These are phyloP conservation scores for Struthio camelus DNA, from an alignment of 2,113 vertebrate species.

Conservation along the genomic window DNA sequence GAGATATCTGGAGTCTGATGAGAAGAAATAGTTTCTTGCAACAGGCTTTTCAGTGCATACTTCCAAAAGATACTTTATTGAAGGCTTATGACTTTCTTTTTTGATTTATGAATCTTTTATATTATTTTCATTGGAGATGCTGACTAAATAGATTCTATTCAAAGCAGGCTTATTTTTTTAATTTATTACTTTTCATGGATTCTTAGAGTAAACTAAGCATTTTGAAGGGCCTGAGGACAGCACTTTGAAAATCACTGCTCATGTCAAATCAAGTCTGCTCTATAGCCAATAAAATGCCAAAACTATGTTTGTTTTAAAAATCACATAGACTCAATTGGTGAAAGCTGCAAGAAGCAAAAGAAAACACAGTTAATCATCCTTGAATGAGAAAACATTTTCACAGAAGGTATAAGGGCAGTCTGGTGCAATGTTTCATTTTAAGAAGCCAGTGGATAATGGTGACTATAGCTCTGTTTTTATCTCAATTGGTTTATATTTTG, in stretches of 20 bases:
- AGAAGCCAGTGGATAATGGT: neutral
- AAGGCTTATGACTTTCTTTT: neutral
- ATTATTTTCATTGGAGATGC: neutral
- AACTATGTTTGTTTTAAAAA: neutral
- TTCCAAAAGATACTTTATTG: neutral
- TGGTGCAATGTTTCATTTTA: neutral
- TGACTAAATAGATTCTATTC: neutral
- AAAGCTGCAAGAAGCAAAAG: neutral
- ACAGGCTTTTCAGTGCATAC: neutral
- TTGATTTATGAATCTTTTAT: neutral
- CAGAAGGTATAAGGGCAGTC: neutral
- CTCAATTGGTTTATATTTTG: neutral
- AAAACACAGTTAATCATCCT: neutral
- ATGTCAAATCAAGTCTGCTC: neutral
- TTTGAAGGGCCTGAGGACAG: neutral
- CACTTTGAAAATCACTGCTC: neutral
- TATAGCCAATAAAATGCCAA: neutral
- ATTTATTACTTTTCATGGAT: neutral
- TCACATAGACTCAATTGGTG: neutral
- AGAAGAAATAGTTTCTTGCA: neutral
- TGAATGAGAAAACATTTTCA: neutral
- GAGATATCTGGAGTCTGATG: neutral
- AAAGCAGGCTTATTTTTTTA: neutral
- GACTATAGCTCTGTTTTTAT: neutral
- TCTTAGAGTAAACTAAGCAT: neutral